A percentile compares a stretch with the other conserved stretches of the same genome.
Conservation (phyloP, 1,140 invertebrate genomes). For the Leptopilina boulardi region DNA sequence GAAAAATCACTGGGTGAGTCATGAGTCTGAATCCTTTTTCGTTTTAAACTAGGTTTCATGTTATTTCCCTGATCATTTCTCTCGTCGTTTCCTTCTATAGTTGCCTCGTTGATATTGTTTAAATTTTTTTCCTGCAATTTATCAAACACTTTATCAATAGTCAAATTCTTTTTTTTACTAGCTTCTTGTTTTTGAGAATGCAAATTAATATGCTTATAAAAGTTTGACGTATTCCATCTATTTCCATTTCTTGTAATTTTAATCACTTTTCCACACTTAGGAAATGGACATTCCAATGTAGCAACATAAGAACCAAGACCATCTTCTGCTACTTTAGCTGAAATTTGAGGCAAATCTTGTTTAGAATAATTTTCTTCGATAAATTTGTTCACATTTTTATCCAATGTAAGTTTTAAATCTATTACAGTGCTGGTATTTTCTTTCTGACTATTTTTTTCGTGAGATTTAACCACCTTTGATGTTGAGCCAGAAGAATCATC, state of each 20-base stretch:
- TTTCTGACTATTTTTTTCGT: background rate
- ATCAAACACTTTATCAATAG: background rate
- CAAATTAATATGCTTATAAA: background rate
- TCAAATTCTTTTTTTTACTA: background rate
- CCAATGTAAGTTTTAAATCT: background rate
- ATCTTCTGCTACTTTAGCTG: background rate
- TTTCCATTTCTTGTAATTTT: background rate
- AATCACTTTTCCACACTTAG: background rate
- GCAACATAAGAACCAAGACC: background rate
- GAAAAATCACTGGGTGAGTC: no score
- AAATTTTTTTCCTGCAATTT: background rate
- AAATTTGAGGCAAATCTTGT: background rate
- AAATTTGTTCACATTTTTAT: constrained; percentile 11
- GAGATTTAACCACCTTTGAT: background rate
- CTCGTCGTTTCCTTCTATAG: background rate
- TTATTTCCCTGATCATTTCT: background rate
- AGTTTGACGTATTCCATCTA: background rate
- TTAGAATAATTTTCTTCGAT: background rate
- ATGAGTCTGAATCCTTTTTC: no score
- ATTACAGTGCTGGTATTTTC: background rate
- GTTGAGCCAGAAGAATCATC: background rate
- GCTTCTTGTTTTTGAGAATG: background rate
- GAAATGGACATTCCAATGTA: background rate
- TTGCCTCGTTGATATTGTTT: no score
- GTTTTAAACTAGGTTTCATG: no score